Evolutionary conservation across 2,797 vertebrate species (phyloP).

Genomic region (Mormyrops boulengeri): DNA sequence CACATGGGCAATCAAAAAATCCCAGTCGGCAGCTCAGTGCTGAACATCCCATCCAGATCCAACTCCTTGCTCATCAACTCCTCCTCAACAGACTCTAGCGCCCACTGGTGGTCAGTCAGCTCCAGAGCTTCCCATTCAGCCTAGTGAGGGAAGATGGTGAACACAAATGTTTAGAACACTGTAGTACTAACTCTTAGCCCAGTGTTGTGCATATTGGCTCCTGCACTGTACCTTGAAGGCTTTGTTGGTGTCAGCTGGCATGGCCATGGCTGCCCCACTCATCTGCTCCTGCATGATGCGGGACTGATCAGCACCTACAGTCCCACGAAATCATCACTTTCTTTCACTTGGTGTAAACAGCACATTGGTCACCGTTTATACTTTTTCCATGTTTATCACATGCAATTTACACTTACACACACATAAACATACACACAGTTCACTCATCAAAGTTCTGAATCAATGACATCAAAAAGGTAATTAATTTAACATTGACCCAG

Average conservation of each 20-base stretch:
- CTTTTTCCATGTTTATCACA: neutral
- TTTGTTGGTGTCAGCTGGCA: conserved; percentile 98
- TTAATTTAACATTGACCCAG: neutral
- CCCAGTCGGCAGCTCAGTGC: conserved; percentile 86
- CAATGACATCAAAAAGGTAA: neutral
- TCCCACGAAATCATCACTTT: neutral
- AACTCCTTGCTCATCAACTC: conserved; percentile 94
- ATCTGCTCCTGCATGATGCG: conserved; percentile 99
- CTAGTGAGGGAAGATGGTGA: conserved; percentile 52
- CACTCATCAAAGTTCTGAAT: neutral
- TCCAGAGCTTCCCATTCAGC: conserved; percentile 98
- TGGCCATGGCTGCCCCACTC: conserved; percentile 97
- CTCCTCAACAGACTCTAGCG: conserved; percentile 90
- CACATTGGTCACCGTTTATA: neutral
- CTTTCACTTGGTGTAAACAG: neutral
- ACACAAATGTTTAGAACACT: conserved; percentile 15
- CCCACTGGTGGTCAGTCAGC: conserved; percentile 96
- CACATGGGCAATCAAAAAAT: conserved; percentile 73
- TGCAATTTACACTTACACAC: neutral
- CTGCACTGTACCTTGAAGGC: conserved; percentile 84
- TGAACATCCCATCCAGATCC: conserved; percentile 95
- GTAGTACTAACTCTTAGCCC: neutral
- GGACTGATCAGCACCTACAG: conserved; percentile 85
- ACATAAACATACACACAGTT: neutral
- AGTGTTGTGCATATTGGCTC: neutral